A percentile compares a stretch with the other conserved stretches of the same genome.
phyloP scores from a whole-genome alignment of 2,888 invertebrate genomes.

The Tetranychus piercei region DNA sequence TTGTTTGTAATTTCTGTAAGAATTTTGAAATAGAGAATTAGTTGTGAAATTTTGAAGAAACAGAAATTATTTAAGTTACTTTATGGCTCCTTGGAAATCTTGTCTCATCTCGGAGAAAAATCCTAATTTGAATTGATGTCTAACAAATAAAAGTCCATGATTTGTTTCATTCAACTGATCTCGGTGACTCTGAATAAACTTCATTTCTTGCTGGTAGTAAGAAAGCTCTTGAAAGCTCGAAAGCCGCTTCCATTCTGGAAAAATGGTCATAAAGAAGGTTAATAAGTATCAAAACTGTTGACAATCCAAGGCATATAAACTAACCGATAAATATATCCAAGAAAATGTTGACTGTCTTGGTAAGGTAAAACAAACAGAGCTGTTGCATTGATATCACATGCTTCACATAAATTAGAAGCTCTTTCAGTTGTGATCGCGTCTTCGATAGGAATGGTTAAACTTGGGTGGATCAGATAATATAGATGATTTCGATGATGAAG shows the following conservation, averaged over 20 bases:
- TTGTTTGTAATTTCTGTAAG: constrained; percentile 43
- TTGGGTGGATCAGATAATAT: too few relatives aligned
- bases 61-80: constrained; percentile 28
- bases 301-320: not conserved
- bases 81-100: constrained; percentile 64
- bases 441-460: constrained; percentile 44
- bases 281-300: not conserved
- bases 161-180: constrained; percentile 74
- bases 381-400: constrained; percentile 78
- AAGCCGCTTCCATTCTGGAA: constrained; percentile 68
- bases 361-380: constrained; percentile 71
- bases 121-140: constrained; percentile 92
- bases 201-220: constrained; percentile 75
- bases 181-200: constrained; percentile 64
- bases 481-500: too few relatives aligned
- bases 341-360: constrained; percentile 44
- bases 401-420: constrained; percentile 68
- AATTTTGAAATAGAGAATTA: not conserved
- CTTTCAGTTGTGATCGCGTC: constrained; percentile 62
- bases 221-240: constrained; percentile 79
- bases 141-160: constrained; percentile 73
- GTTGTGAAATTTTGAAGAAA: not conserved
- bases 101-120: constrained; percentile 84
- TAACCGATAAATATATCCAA: constrained; percentile 14
- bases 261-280: not conserved